These are phyloP conservation scores for Orthosia cruda DNA, from an alignment of 2,888 invertebrate genomes.

Conservation along the genomic window DNA sequence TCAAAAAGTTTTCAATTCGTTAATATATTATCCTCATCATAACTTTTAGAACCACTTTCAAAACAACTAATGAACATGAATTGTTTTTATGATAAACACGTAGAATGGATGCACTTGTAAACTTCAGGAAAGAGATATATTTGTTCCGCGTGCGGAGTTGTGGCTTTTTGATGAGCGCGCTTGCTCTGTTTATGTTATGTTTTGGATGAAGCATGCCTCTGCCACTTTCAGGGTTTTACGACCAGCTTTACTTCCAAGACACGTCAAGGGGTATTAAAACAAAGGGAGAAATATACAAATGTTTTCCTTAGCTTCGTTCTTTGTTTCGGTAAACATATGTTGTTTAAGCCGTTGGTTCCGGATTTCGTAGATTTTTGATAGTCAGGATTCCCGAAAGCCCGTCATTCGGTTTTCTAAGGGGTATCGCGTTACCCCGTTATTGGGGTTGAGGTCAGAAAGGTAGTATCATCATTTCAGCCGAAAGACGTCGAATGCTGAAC, in stretches of 20 bases:
- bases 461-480: too few relatives aligned
- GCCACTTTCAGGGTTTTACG: constrained; percentile 25
- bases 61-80: constrained; percentile 10
- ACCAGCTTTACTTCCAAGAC: background rate
- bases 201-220: constrained; percentile 22
- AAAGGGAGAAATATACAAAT: background rate
- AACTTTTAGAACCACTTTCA: constrained; percentile 27
- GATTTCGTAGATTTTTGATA: background rate
- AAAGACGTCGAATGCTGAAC: too few relatives aligned
- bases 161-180: constrained; percentile 37
- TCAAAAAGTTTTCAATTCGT: too few relatives aligned
- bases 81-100: constrained; percentile 52
- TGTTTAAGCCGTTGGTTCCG: background rate
- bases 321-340: background rate
- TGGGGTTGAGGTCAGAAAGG: too few relatives aligned
- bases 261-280: constrained; percentile 4
- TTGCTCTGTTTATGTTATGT: constrained; percentile 50
- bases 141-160: constrained; percentile 22
- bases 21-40: background rate
- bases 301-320: background rate
- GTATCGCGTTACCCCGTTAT: too few relatives aligned
- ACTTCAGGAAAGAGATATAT: constrained; percentile 39
- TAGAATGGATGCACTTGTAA: constrained; percentile 52
- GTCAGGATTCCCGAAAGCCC: background rate
- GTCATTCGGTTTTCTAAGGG: background rate